Evolutionary conservation across 2,797 vertebrate genomes (phyloP).

Genomic region (Decapterus maruadsi): DNA sequence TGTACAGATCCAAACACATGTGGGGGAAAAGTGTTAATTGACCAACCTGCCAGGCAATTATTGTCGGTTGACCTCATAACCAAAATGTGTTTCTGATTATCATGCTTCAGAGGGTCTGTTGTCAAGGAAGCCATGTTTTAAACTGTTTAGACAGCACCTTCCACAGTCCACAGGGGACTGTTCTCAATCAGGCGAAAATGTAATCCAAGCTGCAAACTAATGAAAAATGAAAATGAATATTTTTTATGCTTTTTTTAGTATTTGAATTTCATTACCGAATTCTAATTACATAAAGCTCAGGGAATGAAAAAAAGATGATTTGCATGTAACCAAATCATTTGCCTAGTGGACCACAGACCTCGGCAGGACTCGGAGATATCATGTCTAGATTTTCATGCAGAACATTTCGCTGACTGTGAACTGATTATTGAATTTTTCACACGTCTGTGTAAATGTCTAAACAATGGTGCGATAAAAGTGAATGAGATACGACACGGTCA

Average conservation of each 20-base stretch:
- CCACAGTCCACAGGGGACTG: constrained; percentile 59
- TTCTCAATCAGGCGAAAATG: constrained; percentile 71
- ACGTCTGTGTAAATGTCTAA: constrained; percentile 78
- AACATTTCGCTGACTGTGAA: constrained; percentile 64
- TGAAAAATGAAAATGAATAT: constrained; percentile 59
- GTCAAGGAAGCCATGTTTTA: constrained; percentile 74
- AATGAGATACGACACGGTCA: constrained; percentile 81
- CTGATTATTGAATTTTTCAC: constrained; percentile 74
- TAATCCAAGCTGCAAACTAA: constrained; percentile 71
- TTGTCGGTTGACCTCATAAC: constrained; percentile 79
- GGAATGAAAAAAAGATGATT: constrained; percentile 49
- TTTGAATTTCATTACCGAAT: constrained; percentile 58
- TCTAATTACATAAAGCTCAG: constrained; percentile 52
- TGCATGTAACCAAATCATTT: constrained; percentile 55
- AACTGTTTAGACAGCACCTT: constrained; percentile 77
- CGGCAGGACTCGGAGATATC: constrained; percentile 37
- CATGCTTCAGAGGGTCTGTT: constrained; percentile 73
- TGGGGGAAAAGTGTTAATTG: constrained; percentile 77
- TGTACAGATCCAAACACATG: constrained; percentile 69
- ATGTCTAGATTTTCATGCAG: constrained; percentile 50
- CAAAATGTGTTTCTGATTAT: constrained; percentile 81
- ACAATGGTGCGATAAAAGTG: constrained; percentile 71
- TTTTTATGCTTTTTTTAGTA: constrained; percentile 34
- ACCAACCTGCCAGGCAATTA: constrained; percentile 80
- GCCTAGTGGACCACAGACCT: constrained; percentile 17